Conservation (phyloP, 35 echinoderm and acorn worm species). For the Apostichopus japonicus region DNA sequence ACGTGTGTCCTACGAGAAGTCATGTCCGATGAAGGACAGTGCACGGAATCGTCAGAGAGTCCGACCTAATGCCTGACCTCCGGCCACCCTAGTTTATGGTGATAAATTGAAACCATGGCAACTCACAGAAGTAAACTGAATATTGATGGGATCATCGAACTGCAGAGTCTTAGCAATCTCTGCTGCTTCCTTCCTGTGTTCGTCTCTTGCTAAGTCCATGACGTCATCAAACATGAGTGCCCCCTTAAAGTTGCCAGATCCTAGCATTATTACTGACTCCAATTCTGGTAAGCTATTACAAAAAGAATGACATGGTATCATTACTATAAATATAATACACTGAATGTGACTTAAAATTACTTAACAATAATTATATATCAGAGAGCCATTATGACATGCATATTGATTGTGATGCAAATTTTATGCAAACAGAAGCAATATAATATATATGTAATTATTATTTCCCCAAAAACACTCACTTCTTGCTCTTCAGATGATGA, state of each 20-base stretch:
- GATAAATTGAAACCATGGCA: too few relatives aligned
- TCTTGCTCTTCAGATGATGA: slow-evolving; percentile 66
- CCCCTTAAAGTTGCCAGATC: slow-evolving; percentile 66
- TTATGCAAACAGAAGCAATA: too few relatives aligned
- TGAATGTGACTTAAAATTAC: not conserved
- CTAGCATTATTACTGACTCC: slow-evolving; percentile 77
- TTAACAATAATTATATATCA: too few relatives aligned
- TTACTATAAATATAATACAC: not conserved
- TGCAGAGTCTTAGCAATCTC: slow-evolving; percentile 27
- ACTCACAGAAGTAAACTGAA: slow-evolving; percentile 89
- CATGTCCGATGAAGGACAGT: too few relatives aligned
- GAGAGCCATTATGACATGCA: too few relatives aligned
- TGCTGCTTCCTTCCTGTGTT: slow-evolving; percentile 49
- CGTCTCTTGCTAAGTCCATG: slow-evolving; percentile 50
- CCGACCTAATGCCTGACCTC: too few relatives aligned
- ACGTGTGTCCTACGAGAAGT: too few relatives aligned
- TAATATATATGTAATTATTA: not conserved
- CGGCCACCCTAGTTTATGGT: too few relatives aligned
- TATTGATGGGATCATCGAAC: slow-evolving; percentile 78
- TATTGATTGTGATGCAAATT: too few relatives aligned
- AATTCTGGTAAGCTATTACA: slow-evolving; percentile 62
- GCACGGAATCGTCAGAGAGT: too few relatives aligned
- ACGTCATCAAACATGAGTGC: slow-evolving; percentile 68
- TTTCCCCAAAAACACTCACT: slow-evolving; percentile 38
- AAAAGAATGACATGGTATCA: not conserved